A percentile compares a stretch with the other conserved stretches of the same genome.
phyloP scores from a whole-genome alignment of 2,888 invertebrate species.

The Neoascia interrupta region DNA sequence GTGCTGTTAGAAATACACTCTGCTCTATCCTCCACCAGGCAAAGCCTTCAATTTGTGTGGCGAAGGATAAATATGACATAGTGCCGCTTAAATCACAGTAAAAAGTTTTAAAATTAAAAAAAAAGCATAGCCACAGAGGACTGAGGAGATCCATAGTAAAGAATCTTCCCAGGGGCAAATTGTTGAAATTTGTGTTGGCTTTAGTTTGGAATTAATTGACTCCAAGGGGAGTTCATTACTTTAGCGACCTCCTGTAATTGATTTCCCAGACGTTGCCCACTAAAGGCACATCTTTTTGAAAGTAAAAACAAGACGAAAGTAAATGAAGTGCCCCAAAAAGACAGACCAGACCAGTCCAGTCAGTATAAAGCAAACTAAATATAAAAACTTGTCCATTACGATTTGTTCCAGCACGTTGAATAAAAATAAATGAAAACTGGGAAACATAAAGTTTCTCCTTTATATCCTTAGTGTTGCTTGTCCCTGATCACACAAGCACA shows the following conservation, averaged over 20 bases:
- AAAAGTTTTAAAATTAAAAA: constrained; percentile 35
- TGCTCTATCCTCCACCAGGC: constrained; percentile 7
- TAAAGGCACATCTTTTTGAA: constrained; percentile 27
- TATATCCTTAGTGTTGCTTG: constrained; percentile 27
- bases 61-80: not conserved
- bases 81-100: constrained; percentile 21
- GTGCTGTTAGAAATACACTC: constrained; percentile 34
- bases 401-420: constrained; percentile 26
- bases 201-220: constrained; percentile 64
- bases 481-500: not conserved
- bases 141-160: not conserved
- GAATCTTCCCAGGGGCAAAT: constrained; percentile 28
- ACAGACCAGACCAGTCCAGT: constrained; percentile 44
- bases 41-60: not conserved
- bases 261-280: constrained; percentile 28
- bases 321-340: constrained; percentile 56
- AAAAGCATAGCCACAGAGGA: constrained; percentile 5
- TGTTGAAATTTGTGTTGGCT: constrained; percentile 40
- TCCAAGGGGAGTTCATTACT: not conserved
- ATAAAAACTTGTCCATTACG: constrained; percentile 67
- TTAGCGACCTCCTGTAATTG: constrained; percentile 34
- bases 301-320: constrained; percentile 37
- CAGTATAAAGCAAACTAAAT: constrained; percentile 12
- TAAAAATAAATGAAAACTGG: too few species aligned
- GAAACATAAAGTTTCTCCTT: too few species aligned